A percentile compares a stretch with the other conserved stretches of the same genome.
phyloP scores from a whole-genome alignment of 1,140 invertebrate genomes.

The Lamellibrachia luymesi region DNA sequence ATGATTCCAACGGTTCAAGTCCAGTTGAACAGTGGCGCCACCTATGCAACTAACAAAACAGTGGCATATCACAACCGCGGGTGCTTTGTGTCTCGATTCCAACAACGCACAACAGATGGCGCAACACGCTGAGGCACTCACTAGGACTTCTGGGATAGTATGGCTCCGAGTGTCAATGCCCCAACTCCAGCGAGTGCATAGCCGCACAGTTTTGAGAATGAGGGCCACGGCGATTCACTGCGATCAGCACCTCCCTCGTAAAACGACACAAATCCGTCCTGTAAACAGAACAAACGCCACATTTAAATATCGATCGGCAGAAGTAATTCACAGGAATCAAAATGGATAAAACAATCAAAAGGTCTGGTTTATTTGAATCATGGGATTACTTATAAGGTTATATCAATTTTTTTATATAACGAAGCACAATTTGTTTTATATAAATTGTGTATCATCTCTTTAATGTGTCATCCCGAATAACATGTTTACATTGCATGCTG shows the following conservation, averaged over 20 bases:
- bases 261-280: slow-evolving; percentile 32
- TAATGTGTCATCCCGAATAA: too few species aligned
- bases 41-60: not conserved
- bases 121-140: not conserved
- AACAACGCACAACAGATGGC: not conserved
- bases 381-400: not conserved
- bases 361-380: not conserved
- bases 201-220: slow-evolving; percentile 27
- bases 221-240: slow-evolving; percentile 26
- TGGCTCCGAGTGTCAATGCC: slow-evolving; percentile 30
- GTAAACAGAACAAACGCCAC: slow-evolving; percentile 12
- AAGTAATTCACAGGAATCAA: not conserved
- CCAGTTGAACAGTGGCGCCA: not conserved
- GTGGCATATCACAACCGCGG: slow-evolving; percentile 2
- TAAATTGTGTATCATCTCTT: too few species aligned
- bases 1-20: not conserved
- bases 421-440: too few species aligned
- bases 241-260: slow-evolving; percentile 23
- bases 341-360: not conserved
- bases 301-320: not conserved
- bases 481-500: too few species aligned
- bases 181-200: slow-evolving; percentile 31
- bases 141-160: slow-evolving; percentile 28
- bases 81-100: not conserved
- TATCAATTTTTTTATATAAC: too few species aligned